A percentile compares a stretch with the other conserved stretches of the same genome.
Conservation (phyloP, 2,113 vertebrate species). For the Rhinopomastus cyanomelas region DNA sequence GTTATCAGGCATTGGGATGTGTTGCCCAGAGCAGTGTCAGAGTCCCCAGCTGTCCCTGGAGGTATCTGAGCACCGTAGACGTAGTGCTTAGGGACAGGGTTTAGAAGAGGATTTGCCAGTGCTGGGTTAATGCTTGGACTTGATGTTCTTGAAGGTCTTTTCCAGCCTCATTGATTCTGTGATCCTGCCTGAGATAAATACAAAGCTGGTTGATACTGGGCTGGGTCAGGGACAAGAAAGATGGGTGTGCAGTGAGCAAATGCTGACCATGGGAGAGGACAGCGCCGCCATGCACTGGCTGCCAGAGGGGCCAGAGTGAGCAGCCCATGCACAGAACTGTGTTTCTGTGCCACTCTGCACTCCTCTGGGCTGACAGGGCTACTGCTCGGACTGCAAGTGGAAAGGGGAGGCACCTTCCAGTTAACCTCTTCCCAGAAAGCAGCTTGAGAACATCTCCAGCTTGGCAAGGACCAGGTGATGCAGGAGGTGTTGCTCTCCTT, state of each 20-base stretch:
- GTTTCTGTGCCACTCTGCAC: not conserved
- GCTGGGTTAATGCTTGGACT: no score
- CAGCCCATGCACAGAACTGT: accelerated
- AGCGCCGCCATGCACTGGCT: accelerated
- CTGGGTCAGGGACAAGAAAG: not conserved
- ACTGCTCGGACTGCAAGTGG: not conserved
- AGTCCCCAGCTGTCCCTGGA: no score
- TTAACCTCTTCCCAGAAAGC: not conserved
- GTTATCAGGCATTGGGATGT: no score
- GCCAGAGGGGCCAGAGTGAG: not conserved
- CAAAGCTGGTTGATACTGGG: not conserved
- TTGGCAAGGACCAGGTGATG: accelerated
- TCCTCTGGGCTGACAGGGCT: not conserved
- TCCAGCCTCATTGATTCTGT: no score
- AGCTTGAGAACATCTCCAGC: not conserved
- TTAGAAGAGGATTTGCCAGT: no score
- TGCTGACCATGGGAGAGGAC: not conserved
- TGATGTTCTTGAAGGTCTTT: no score
- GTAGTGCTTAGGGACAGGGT: no score
- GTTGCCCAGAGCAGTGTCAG: no score
- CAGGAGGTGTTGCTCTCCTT: not conserved
- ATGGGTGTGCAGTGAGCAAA: not conserved
- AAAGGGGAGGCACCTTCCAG: not conserved
- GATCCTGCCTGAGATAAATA: accelerated
- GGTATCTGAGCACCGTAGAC: no score